Evolutionary conservation across 2,888 invertebrate genomes (phyloP).

Genomic region (Parthenolecanium corni): DNA sequence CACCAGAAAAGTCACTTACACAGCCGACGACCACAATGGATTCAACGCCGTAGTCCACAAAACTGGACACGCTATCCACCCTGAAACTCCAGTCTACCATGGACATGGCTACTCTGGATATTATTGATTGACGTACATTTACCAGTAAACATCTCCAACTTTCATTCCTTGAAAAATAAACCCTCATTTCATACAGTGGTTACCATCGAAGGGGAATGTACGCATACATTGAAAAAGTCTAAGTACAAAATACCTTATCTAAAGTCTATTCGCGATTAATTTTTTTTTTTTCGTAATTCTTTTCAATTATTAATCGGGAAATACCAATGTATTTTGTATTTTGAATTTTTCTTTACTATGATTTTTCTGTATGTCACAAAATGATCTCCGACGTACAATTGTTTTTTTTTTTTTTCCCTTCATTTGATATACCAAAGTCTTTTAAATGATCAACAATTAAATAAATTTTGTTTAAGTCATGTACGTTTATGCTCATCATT

Average conservation of each 20-base stretch:
- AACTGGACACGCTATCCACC: conserved; percentile 32
- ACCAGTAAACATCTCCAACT: conserved; percentile 9
- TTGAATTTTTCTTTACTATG: no score
- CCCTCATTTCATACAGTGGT: conserved; percentile 6
- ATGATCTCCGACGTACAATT: no score
- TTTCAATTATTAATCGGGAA: no score
- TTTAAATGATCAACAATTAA: not conserved
- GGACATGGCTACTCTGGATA: conserved; percentile 23
- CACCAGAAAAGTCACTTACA: conserved; percentile 59
- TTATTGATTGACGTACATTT: not conserved
- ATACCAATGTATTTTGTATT: no score
- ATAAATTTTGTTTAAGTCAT: not conserved
- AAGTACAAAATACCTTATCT: conserved; percentile 5
- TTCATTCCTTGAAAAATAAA: conserved; percentile 16
- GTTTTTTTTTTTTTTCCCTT: no score
- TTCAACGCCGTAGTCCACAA: conserved; percentile 54
- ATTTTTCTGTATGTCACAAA: no score
- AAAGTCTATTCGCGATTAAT: conserved; percentile 11
- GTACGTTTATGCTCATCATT: conserved; percentile 5
- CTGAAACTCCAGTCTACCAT: conserved; percentile 28
- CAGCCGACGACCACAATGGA: conserved; percentile 65
- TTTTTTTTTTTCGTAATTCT: not conserved
- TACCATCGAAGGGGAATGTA: conserved; percentile 1
- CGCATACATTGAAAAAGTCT: conserved; percentile 4
- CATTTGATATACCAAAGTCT: not conserved